Percentiles rank a stretch among this genome's conserved stretches.
These are phyloP conservation scores for Hydrozoanthus gracilis DNA, from an alignment of 92 coral and sea anemone species.

Conservation along the genomic window DNA sequence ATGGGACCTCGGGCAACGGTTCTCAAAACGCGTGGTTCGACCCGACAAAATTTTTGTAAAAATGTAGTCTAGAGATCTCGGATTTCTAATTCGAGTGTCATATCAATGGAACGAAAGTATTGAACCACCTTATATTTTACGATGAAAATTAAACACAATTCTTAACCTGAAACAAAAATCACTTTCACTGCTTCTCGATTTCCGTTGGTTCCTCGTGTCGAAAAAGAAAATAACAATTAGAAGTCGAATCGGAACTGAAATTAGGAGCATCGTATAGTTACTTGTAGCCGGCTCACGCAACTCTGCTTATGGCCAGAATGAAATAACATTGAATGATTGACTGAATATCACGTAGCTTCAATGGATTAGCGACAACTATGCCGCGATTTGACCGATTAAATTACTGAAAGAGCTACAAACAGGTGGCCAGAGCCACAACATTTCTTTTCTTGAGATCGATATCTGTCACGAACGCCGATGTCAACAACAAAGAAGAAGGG, in stretches of 20 bases:
- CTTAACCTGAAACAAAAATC: background rate
- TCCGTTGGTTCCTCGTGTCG: conserved; percentile 18
- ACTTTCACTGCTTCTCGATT: conserved; percentile 10
- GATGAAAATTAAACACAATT: background rate
- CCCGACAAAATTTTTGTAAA: background rate
- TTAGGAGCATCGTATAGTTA: background rate
- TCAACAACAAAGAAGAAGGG: conserved; percentile 43
- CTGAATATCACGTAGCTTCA: background rate
- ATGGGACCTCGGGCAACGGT: background rate
- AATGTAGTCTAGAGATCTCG: no score
- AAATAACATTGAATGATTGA: background rate
- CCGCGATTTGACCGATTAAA: conserved; percentile 21
- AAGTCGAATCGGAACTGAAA: conserved; percentile 28
- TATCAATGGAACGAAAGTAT: no score
- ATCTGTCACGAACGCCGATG: conserved; percentile 51
- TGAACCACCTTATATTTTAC: background rate
- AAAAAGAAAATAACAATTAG: conserved; percentile 6
- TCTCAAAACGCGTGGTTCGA: background rate
- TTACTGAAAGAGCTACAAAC: background rate
- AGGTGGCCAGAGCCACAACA: conserved; percentile 43
- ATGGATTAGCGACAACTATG: background rate
- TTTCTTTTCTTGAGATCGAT: conserved; percentile 11
- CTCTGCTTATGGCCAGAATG: background rate
- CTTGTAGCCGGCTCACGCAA: conserved; percentile 33
- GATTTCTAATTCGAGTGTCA: no score